phyloP scores from a whole-genome alignment of 2,113 vertebrate genomes.

The Anas platyrhynchos region DNA sequence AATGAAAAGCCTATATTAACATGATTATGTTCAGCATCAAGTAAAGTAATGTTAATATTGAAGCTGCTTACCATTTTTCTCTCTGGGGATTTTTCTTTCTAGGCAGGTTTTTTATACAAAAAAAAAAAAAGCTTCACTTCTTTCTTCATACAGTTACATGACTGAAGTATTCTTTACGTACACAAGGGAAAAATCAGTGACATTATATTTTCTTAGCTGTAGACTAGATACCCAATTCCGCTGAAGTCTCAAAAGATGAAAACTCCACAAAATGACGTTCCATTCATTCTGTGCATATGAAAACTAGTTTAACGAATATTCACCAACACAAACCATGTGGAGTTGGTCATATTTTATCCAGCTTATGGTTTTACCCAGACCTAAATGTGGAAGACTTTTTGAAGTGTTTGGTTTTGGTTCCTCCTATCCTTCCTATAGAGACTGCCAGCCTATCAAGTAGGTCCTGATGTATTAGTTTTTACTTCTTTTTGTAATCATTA shows the following conservation, averaged over 20 bases:
- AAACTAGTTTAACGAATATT: slow-evolving; percentile 7
- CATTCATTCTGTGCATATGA: not conserved
- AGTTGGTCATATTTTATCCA: not conserved
- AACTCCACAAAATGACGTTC: not conserved
- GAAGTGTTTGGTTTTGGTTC: not conserved
- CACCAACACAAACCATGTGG: not conserved
- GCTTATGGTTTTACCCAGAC: not conserved
- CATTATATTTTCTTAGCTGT: not conserved
- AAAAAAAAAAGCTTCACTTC: not conserved
- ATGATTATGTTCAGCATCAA: slow-evolving; percentile 2
- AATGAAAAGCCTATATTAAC: not conserved
- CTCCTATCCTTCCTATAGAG: not conserved
- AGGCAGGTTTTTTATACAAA: not conserved
- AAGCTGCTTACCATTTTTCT: not conserved
- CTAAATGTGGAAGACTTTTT: not conserved
- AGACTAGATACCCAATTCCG: not conserved
- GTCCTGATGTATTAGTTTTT: not conserved
- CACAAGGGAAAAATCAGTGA: not conserved
- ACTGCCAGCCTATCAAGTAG: not conserved
- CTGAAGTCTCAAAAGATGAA: slow-evolving; percentile 7
- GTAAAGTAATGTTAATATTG: slow-evolving; percentile 26
- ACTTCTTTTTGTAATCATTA: not conserved
- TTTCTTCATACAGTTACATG: not conserved
- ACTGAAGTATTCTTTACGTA: slow-evolving; percentile 12
- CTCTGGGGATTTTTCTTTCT: slow-evolving; percentile 7